These are phyloP conservation scores for Malachius bipustulatus DNA, from an alignment of 2,888 invertebrate species.

Conservation along the genomic window DNA sequence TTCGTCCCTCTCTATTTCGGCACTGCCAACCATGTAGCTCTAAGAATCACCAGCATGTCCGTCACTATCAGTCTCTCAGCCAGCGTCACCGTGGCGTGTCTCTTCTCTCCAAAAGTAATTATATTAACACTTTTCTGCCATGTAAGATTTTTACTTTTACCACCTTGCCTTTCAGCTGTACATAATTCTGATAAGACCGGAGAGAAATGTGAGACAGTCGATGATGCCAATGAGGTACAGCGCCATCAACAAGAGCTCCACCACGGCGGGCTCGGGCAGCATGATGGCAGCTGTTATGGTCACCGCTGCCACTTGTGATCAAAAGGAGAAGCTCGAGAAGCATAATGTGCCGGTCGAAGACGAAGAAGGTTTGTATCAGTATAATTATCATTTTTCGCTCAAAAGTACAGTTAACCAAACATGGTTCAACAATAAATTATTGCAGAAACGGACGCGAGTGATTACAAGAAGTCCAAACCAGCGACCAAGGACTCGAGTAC, in stretches of 20 bases:
- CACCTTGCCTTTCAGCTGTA: conserved; percentile 54
- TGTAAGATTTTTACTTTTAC: background rate
- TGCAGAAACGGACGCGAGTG: conserved; percentile 14
- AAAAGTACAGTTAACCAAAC: background rate
- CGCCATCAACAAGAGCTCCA: conserved; percentile 49
- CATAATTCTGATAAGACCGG: conserved; percentile 80
- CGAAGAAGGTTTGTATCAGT: too few species aligned
- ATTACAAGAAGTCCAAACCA: conserved; percentile 23
- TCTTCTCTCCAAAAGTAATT: conserved; percentile 86
- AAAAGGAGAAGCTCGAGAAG: conserved; percentile 52
- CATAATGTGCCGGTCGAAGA: conserved; percentile 42
- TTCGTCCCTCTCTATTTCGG: conserved; percentile 97
- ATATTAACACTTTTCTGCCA: background rate
- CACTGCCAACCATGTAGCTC: conserved; percentile 82
- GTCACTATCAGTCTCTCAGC: conserved; percentile 91
- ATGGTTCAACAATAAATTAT: background rate
- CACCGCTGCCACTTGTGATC: conserved; percentile 55
- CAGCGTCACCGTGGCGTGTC: conserved; percentile 83
- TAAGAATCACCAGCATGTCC: conserved; percentile 90
- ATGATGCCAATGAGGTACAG: conserved; percentile 65
- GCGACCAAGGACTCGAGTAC: conserved; percentile 32
- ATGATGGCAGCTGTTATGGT: conserved; percentile 59
- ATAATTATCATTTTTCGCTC: too few species aligned
- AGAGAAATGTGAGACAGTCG: conserved; percentile 78
- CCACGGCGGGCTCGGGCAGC: conserved; percentile 47